Percentiles rank a stretch among this genome's conserved stretches.
Evolutionary conservation across 2,113 vertebrate species (phyloP).

Genomic region (Ammospiza nelsoni): DNA sequence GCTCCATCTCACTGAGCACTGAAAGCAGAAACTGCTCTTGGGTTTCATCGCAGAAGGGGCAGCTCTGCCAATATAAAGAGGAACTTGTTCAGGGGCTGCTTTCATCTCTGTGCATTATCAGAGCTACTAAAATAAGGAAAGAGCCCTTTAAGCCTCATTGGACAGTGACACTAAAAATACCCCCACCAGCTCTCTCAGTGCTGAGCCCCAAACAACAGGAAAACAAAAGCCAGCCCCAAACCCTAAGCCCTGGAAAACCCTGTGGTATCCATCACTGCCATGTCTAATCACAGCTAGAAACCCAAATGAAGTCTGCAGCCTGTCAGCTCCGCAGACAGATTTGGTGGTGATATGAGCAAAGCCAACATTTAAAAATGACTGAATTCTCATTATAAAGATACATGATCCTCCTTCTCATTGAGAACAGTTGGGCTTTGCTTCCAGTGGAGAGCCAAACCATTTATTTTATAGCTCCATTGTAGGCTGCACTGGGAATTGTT

Average conservation of each 20-base stretch:
- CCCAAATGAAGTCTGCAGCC: conserved; percentile 50
- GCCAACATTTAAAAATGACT: conserved; percentile 63
- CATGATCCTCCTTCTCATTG: conserved; percentile 61
- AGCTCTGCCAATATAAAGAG: conserved; percentile 47
- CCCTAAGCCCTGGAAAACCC: conserved; percentile 36
- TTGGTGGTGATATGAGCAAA: conserved; percentile 60
- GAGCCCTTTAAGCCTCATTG: conserved; percentile 18
- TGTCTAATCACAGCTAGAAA: conserved; percentile 60
- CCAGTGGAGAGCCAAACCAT: conserved; percentile 62
- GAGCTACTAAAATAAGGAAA: conserved; percentile 45
- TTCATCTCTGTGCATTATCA: conserved; percentile 59
- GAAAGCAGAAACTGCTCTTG: conserved; percentile 26
- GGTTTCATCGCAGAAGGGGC: background rate
- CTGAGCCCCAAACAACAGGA: conserved; percentile 29
- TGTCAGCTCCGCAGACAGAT: conserved; percentile 29
- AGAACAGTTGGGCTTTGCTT: conserved; percentile 61
- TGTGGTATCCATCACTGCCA: conserved; percentile 71
- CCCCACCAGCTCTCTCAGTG: background rate
- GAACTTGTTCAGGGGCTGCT: conserved; percentile 27
- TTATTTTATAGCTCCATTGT: conserved; percentile 61
- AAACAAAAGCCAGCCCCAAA: conserved; percentile 59
- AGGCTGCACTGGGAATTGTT: conserved; percentile 42
- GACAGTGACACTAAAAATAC: conserved; percentile 54
- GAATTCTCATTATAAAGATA: conserved; percentile 74
- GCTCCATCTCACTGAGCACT: conserved; percentile 17